Evolutionary conservation across 2,113 vertebrate species (phyloP).

Genomic region (Callochromis pleurospilus): DNA sequence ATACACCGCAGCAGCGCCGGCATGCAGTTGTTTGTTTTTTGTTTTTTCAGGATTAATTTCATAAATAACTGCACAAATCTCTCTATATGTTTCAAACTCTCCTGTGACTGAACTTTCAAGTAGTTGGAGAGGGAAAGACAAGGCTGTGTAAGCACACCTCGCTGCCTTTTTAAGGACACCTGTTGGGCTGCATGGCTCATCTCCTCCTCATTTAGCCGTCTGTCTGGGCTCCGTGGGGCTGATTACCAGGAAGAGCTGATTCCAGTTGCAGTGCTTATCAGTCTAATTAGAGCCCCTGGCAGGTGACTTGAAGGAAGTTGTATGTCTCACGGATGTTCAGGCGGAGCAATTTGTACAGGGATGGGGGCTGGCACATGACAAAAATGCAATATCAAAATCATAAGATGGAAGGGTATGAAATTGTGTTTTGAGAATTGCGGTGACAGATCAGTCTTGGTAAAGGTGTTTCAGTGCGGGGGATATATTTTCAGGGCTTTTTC

Average conservation of each 20-base stretch:
- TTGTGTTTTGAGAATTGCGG: background rate
- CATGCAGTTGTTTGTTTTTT: background rate
- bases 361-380: background rate
- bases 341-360: constrained; percentile 27
- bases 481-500: background rate
- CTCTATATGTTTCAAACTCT: constrained; percentile 11
- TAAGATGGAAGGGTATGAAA: background rate
- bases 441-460: background rate
- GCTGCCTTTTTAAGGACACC: constrained; percentile 66
- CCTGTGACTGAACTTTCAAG: constrained; percentile 19
- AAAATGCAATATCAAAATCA: background rate
- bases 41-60: background rate
- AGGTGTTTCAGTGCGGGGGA: background rate
- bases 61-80: constrained; percentile 23
- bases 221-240: constrained; percentile 66
- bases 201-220: constrained; percentile 67
- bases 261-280: constrained; percentile 67
- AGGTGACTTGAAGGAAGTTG: constrained; percentile 62
- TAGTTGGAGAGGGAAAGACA: background rate
- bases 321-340: constrained; percentile 34
- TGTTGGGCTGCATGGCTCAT: constrained; percentile 69
- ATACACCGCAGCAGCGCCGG: background rate
- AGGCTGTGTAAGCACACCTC: constrained; percentile 23
- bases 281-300: constrained; percentile 70
- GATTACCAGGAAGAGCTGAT: constrained; percentile 67